phyloP scores from a whole-genome alignment of 1,140 invertebrate genomes.

The Halictus rubicundus region DNA sequence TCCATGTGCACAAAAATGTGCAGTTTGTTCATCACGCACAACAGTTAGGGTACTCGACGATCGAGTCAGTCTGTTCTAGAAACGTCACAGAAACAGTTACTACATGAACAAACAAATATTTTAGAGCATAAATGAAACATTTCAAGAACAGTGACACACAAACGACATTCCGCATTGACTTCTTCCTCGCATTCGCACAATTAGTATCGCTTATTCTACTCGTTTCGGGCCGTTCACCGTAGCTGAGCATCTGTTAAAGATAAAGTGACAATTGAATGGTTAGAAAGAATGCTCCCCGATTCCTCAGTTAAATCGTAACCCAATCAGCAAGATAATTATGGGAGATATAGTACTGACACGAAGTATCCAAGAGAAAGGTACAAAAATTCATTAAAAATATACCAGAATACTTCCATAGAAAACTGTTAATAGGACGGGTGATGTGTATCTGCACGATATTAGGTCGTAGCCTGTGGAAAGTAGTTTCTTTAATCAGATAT shows the following conservation, averaged over 20 bases:
- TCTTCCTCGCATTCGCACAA: background rate
- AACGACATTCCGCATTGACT: background rate
- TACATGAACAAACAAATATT: background rate
- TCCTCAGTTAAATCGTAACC: background rate
- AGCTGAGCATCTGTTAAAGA: background rate
- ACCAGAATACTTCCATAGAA: background rate
- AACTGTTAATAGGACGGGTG: background rate
- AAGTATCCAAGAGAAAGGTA: background rate
- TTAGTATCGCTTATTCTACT: background rate
- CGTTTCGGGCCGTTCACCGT: background rate
- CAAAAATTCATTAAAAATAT: too few species aligned
- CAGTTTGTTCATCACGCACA: too few species aligned
- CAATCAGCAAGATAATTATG: background rate
- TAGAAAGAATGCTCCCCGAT: background rate
- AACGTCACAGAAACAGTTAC: background rate
- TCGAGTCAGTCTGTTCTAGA: background rate
- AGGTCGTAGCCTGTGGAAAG: background rate
- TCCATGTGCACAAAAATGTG: too few species aligned
- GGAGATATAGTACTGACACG: background rate
- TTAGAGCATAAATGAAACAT: background rate
- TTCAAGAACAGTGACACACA: background rate
- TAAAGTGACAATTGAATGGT: background rate
- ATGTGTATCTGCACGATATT: background rate
- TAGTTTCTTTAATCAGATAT: background rate
- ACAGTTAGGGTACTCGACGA: background rate